Conservation (phyloP, 2,113 vertebrate species). For the Malurus alboscapulatus region DNA sequence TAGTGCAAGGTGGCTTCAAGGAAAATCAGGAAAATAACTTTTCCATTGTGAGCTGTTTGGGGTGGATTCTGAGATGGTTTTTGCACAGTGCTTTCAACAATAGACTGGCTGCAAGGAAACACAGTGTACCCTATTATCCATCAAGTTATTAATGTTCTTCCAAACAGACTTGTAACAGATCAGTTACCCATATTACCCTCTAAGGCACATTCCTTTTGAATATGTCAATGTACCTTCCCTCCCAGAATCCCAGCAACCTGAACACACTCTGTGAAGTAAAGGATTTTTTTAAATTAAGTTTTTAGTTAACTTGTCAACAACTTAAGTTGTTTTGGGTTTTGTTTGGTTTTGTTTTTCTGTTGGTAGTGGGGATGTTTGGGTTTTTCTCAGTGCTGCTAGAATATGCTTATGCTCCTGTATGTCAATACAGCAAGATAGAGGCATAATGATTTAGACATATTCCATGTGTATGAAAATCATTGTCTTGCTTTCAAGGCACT, state of each 20-base stretch:
- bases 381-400: neutral
- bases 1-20: neutral
- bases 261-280: neutral
- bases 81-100: neutral
- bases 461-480: neutral
- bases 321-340: neutral
- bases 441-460: no score
- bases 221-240: neutral
- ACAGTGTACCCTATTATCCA: neutral
- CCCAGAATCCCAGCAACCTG: neutral
- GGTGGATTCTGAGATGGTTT: neutral
- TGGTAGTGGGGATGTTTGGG: neutral
- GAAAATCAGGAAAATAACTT: neutral
- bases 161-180: neutral
- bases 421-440: neutral
- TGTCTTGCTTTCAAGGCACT: neutral
- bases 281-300: neutral
- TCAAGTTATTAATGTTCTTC: neutral
- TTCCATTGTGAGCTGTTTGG: neutral
- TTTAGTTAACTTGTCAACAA: neutral
- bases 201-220: neutral
- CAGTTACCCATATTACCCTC: neutral
- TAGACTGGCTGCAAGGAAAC: neutral
- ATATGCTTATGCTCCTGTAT: neutral
- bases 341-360: no score